Conservation (phyloP, 2,113 vertebrate genomes). For the Rafetus swinhoei region DNA sequence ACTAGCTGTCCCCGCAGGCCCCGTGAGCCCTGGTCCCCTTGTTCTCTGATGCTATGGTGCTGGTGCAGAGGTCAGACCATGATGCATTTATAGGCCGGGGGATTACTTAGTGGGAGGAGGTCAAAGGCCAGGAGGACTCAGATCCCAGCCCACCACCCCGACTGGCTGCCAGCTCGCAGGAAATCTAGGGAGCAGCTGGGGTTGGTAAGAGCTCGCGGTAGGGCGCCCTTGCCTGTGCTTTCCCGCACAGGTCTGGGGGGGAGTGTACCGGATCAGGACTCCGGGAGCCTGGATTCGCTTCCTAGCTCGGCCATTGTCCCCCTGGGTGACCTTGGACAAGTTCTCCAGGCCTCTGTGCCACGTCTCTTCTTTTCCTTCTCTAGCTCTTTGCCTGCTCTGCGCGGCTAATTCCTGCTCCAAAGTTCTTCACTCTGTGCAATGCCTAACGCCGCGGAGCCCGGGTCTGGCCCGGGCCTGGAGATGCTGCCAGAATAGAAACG, state of each 20-base stretch:
- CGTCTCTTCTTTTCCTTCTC: not conserved
- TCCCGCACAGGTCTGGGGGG: not conserved
- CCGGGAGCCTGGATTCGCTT: not conserved
- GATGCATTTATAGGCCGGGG: not conserved
- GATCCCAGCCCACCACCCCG: not conserved
- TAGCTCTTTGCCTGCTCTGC: rapidly evolving
- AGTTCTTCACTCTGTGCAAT: not conserved
- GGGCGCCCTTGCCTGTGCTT: not conserved
- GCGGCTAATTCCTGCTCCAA: not conserved
- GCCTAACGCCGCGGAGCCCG: not conserved
- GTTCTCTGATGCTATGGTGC: not conserved
- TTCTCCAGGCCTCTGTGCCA: not conserved
- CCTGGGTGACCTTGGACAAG: not conserved
- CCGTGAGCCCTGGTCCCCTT: too few relatives aligned
- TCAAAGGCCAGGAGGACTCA: not conserved
- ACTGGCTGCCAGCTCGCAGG: not conserved
- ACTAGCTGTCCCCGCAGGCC: too few relatives aligned
- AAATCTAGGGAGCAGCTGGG: not conserved
- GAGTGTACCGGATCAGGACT: too few relatives aligned
- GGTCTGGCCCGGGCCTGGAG: not conserved
- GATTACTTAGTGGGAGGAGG: too few relatives aligned
- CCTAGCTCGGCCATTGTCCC: not conserved
- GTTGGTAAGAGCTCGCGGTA: not conserved
- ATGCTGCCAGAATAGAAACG: not conserved
- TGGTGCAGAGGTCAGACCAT: not conserved